These are phyloP conservation scores for Pelvicachromis taeniatus DNA, from an alignment of 2,113 vertebrate genomes.

Conservation along the genomic window DNA sequence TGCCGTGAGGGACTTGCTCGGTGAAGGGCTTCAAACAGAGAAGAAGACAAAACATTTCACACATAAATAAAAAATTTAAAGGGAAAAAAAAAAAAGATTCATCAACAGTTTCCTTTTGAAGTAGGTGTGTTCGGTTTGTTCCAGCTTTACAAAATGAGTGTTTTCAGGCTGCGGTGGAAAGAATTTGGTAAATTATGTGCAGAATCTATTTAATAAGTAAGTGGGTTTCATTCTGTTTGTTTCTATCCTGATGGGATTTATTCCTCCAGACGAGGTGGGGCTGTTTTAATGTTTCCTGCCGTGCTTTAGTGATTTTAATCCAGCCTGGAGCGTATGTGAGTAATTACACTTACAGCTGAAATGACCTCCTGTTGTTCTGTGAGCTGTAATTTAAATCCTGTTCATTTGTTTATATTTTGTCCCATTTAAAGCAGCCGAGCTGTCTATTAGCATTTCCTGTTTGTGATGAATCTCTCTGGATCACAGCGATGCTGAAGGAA, in stretches of 20 bases:
- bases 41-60: background rate
- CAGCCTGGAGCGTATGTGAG: background rate
- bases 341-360: background rate
- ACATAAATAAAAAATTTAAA: background rate
- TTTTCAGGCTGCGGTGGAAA: background rate
- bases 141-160: background rate
- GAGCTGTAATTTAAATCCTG: background rate
- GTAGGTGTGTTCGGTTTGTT: background rate
- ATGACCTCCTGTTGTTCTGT: background rate
- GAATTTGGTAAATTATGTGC: background rate
- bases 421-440: background rate
- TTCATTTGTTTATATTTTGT: background rate
- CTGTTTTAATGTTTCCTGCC: background rate
- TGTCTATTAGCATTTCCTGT: background rate
- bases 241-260: background rate
- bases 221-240: background rate
- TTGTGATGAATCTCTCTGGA: background rate
- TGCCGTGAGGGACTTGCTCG: slow-evolving; percentile 54
- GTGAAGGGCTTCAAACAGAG: slow-evolving; percentile 48
- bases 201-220: background rate
- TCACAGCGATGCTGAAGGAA: background rate
- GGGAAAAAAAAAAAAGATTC: background rate
- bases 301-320: background rate
- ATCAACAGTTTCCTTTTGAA: background rate
- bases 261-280: background rate